Base-by-base conservation (phyloP, 2,888 invertebrate species). In the Zaprionus obscuricornis region DNA sequence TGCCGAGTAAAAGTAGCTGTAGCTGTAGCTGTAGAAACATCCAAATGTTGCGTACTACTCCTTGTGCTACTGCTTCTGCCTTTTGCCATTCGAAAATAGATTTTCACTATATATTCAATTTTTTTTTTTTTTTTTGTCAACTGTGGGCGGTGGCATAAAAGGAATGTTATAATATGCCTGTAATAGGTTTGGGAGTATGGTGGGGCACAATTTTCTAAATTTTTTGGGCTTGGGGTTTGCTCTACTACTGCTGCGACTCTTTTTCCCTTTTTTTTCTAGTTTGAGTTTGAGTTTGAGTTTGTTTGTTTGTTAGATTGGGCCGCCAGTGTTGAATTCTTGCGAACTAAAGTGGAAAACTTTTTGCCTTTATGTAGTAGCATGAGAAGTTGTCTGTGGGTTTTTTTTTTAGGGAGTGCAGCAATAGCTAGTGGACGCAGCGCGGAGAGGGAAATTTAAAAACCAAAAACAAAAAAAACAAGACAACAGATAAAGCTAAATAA, bases 31-130 rank as follows among this genome's bases (percentile, higher is more conserved):
- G n/a, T n/a, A n/a, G n/a, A n/a, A n/a, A n/a, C n/a, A n/a, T n/a
- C n/a, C n/a, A n/a, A n/a, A n/a, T n/a, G n/a, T n/a, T n/a, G n/a
- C n/a, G n/a, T n/a, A n/a, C n/a, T n/a, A n/a, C n/a, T n/a, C n/a
- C n/a, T n/a, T n/a, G n/a, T n/a, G n/a, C n/a, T n/a, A 39, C 16
- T 43, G 37, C 34, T 34, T 20, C 8, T 46, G 45, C 73, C 60
- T 62, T 67, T 78, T 78, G 66, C 65, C 79, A 85, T 82, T 85
- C 79, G 78, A 85, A 78, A 79, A 79, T 79, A 79, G 78, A 79
- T 79, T 85, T 75, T 59, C 69, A 70, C 82, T 77, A 77, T 64
- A 56, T 27, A 22, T 34, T 29, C 29, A 6, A 8, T 8, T 29
- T 29, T 29, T 29, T 29, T 29, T 29, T 56, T 29, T 57, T 31